Evolutionary conservation across 2,888 invertebrate genomes (phyloP).

Genomic region (Boloria euphrosyne): DNA sequence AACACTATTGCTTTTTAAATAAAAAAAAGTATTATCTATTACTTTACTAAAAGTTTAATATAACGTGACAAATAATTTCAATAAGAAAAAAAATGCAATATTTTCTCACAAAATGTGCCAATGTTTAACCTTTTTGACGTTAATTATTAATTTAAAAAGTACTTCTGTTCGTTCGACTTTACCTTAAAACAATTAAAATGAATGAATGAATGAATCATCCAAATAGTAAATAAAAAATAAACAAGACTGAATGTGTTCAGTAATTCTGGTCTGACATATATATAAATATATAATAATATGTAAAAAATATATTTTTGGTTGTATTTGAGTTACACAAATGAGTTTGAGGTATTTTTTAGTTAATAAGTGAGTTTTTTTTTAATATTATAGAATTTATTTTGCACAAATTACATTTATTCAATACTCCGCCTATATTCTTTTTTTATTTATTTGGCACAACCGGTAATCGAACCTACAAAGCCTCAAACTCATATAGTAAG

Average conservation of each 20-base stretch:
- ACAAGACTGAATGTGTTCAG: conserved; percentile 23
- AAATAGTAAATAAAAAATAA: background rate
- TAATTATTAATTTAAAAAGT: background rate
- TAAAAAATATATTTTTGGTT: conserved; percentile 7
- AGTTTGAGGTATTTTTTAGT: conserved; percentile 7
- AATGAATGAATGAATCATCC: background rate
- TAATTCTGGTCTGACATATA: conserved; percentile 17
- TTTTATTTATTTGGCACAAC: conserved; percentile 6
- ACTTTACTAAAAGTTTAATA: too few species aligned
- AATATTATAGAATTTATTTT: background rate
- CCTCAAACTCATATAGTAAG: conserved; percentile 4
- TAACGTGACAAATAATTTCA: too few species aligned
- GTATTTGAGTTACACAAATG: background rate
- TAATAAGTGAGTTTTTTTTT: background rate
- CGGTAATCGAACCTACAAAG: background rate
- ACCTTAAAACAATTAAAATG: background rate
- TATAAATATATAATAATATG: background rate
- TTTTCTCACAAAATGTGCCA: conserved; percentile 4
- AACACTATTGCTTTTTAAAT: too few species aligned
- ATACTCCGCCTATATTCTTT: conserved; percentile 9
- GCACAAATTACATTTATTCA: conserved; percentile 1
- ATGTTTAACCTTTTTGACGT: conserved; percentile 1
- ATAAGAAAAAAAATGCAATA: too few species aligned
- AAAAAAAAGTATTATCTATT: too few species aligned
- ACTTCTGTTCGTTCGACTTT: background rate